Base-by-base conservation (phyloP, 2,113 vertebrate genomes). In the Enhydra lutris region DNA sequence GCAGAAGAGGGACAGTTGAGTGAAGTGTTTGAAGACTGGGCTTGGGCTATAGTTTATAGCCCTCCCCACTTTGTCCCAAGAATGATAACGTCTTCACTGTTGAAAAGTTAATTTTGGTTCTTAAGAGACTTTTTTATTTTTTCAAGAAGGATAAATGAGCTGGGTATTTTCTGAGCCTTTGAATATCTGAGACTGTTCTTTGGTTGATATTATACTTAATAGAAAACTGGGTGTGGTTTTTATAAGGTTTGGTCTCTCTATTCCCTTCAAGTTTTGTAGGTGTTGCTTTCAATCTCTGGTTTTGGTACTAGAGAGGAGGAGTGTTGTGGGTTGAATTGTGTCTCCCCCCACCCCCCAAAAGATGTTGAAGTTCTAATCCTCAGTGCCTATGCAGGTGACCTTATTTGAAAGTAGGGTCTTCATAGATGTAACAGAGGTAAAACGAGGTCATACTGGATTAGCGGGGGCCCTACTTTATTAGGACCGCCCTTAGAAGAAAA, bases 71-170 rank as follows among this genome's bases (percentile, higher is more conserved):
- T 39, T 36, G 31, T 55, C 18, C 29, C 39, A 39, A 39, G 39
- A 69, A 39, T 36, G 13, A 15, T 34, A 31, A 2, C 45, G 23
- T 90, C n/a, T 12, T 63, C 45, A n/a, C 4, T 65, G 24, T 92
- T 91, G 73, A 71, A 39, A 31, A 91, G 21, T 78, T 91, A 50
- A 45, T 93, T 94, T 93, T 76, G 55, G 63, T 93, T 95, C n/a
- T 47, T 88, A 89, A 84, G 61, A 79, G 82, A 69, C 73, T 42
- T 21, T 57, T n/a, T 9, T n/a, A 15, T 34, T 67, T 67, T 34
- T 20, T 81, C 69, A 14, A 61, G 34, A 91, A 81, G 36, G 1
- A 47, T 71, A 78, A 85, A 65, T 89, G 23, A n/a, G 10, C 36
- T 47, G 2, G 73, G 4, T 0, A 2, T 86, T 94, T 95, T 88